Evolutionary conservation across 2,888 invertebrate genomes (phyloP).

Genomic region (Perdita meconis): DNA sequence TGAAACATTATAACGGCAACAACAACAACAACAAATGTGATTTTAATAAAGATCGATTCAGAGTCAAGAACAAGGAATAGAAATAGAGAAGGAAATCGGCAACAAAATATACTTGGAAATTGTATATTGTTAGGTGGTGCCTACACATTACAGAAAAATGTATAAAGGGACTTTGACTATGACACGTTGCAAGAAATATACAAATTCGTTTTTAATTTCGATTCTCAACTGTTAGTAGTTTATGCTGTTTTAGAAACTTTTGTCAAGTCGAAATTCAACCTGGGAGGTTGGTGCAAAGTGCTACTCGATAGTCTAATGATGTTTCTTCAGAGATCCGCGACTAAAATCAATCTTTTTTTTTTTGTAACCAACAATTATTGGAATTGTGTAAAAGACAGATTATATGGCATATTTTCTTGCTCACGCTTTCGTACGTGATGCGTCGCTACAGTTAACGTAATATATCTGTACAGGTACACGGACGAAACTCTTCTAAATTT

Average conservation of each 20-base stretch:
- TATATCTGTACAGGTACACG: constrained; percentile 24
- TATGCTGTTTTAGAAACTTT: constrained; percentile 54
- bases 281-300: constrained; percentile 43
- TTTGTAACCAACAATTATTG: constrained; percentile 53
- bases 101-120: constrained; percentile 25
- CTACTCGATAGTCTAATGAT: constrained; percentile 30
- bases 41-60: constrained; percentile 39
- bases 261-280: constrained; percentile 46
- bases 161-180: constrained; percentile 49
- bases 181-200: constrained; percentile 33
- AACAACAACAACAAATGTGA: neutral
- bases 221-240: constrained; percentile 42
- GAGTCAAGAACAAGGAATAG: constrained; percentile 8
- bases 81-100: constrained; percentile 28
- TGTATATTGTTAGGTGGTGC: constrained; percentile 37
- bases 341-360: constrained; percentile 45
- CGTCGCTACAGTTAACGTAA: constrained; percentile 36
- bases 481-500: constrained; percentile 50
- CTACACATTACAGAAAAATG: constrained; percentile 29
- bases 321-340: constrained; percentile 39
- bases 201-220: constrained; percentile 50
- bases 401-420: constrained; percentile 66
- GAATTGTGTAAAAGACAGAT: constrained; percentile 51
- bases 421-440: constrained; percentile 56
- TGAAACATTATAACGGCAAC: constrained; percentile 14